Percentiles rank a stretch among this genome's conserved stretches.
Conservation (phyloP, 2,888 invertebrate genomes). For the Schizaphis graminum region DNA sequence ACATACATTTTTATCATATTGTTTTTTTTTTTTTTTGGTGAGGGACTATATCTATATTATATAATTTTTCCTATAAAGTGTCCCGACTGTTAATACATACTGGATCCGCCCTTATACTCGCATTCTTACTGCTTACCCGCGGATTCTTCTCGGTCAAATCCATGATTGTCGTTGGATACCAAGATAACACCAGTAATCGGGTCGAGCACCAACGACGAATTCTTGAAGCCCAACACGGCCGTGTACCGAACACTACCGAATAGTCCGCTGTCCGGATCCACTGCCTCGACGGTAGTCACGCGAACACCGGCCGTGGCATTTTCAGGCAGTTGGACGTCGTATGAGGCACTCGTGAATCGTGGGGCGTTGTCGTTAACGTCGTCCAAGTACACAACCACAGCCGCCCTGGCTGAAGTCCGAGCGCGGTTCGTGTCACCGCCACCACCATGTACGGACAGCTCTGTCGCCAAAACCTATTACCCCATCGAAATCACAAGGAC, state of each 20-base stretch:
- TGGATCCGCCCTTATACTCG: too few species aligned
- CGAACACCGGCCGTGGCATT: slow-evolving; percentile 82
- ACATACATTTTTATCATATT: too few species aligned
- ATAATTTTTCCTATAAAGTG: too few species aligned
- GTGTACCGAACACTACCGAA: slow-evolving; percentile 86
- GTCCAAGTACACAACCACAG: slow-evolving; percentile 84
- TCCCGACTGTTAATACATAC: too few species aligned
- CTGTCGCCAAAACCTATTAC: slow-evolving; percentile 81
- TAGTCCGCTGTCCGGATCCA: slow-evolving; percentile 73
- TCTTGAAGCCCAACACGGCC: slow-evolving; percentile 82
- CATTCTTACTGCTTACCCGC: slow-evolving; percentile 71
- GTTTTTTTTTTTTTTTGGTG: too few species aligned
- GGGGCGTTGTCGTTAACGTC: slow-evolving; percentile 93
- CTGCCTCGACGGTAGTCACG: slow-evolving; percentile 74
- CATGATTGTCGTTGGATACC: slow-evolving; percentile 81
- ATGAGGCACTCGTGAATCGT: slow-evolving; percentile 80
- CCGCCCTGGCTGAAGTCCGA: slow-evolving; percentile 77
- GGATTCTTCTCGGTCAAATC: slow-evolving; percentile 86
- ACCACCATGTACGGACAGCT: slow-evolving; percentile 72
- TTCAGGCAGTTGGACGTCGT: slow-evolving; percentile 84
- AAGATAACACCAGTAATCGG: slow-evolving; percentile 84
- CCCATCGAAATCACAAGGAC: slow-evolving; percentile 69
- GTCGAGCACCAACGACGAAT: slow-evolving; percentile 84
- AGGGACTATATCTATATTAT: too few species aligned
- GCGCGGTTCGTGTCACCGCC: slow-evolving; percentile 74